A percentile compares a stretch with the other conserved stretches of the same genome.
These are phyloP conservation scores for Tribolium freemani DNA, from an alignment of 2,888 invertebrate species.

Conservation along the genomic window DNA sequence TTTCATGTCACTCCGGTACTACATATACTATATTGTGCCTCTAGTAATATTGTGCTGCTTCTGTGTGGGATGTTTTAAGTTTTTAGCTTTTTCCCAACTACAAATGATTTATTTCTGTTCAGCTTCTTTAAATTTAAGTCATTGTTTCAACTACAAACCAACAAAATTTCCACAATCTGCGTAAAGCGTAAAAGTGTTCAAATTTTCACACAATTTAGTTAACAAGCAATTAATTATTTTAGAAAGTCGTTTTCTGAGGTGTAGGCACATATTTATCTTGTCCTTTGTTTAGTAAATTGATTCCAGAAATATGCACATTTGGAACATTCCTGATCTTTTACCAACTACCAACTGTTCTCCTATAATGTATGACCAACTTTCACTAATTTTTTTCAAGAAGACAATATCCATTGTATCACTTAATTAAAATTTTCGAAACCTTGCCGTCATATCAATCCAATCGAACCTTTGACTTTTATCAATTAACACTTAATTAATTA, in stretches of 20 bases:
- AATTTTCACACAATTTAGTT: not conserved
- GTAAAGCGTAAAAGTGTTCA: not conserved
- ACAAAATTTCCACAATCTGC: not conserved
- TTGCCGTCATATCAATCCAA: not conserved
- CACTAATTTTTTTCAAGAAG: not conserved
- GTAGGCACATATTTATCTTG: not conserved
- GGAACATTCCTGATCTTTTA: not conserved
- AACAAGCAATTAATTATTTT: not conserved
- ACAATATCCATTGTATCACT: not conserved
- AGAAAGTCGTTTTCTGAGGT: not conserved
- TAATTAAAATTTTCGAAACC: slow-evolving; percentile 2
- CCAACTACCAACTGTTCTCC: not conserved
- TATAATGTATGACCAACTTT: not conserved
- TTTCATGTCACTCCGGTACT: not conserved
- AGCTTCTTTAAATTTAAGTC: too few species aligned
- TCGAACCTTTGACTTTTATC: not conserved
- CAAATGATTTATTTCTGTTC: too few species aligned
- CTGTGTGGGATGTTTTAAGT: too few species aligned
- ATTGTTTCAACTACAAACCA: not conserved
- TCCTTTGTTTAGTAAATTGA: not conserved
- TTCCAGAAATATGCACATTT: not conserved
- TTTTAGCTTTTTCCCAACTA: too few species aligned
- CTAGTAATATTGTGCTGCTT: too few species aligned
- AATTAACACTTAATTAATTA: slow-evolving; percentile 13
- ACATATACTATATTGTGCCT: too few species aligned